Evolutionary conservation across 2,797 vertebrate species (phyloP).

Genomic region (Anas flavirostris): DNA sequence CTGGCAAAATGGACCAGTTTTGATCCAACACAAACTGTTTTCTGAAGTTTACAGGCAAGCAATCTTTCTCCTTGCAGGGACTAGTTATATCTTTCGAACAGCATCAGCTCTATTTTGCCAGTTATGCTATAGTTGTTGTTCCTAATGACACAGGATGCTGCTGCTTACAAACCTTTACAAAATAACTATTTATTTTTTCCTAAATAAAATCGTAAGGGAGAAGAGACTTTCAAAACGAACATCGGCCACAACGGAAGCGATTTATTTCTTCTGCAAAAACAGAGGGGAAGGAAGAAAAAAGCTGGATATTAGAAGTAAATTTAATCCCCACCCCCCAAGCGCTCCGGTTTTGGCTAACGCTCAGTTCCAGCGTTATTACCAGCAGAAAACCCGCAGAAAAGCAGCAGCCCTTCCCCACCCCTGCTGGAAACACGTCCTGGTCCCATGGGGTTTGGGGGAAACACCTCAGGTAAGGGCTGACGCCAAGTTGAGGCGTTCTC

Average conservation of each 20-base stretch:
- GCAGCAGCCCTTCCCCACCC: background rate
- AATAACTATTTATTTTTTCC: background rate
- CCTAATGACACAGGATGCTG: background rate
- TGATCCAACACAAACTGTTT: background rate
- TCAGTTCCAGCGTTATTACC: background rate
- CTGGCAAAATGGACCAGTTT: background rate
- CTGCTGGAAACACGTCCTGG: background rate
- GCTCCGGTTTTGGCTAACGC: background rate
- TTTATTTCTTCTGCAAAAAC: slow-evolving; percentile 1
- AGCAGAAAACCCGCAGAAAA: background rate
- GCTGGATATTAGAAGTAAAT: background rate
- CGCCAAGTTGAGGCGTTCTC: background rate
- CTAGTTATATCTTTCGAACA: background rate
- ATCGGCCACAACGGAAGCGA: background rate
- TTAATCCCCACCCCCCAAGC: background rate
- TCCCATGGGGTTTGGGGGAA: background rate
- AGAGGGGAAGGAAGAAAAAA: background rate
- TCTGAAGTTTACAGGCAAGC: background rate
- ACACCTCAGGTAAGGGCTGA: background rate
- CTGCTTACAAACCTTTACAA: accelerated
- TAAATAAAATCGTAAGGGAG: background rate
- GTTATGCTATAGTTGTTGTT: background rate
- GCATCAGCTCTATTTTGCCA: background rate
- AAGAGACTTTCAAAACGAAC: background rate
- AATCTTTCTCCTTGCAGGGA: background rate